These are phyloP conservation scores for Calidris pugnax DNA, from an alignment of 2,113 vertebrate species.

Conservation along the genomic window DNA sequence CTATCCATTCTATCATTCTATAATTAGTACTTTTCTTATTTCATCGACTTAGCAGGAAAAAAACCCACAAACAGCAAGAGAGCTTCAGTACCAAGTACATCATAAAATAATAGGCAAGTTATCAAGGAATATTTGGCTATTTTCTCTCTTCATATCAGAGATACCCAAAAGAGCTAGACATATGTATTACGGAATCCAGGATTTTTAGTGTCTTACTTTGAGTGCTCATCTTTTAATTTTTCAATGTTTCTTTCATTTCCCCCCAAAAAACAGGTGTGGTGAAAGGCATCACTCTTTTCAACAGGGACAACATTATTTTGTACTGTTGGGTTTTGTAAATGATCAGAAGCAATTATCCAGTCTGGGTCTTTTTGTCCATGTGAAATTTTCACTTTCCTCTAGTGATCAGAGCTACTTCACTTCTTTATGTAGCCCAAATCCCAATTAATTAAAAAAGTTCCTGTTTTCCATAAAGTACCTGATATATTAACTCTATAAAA, in stretches of 20 bases:
- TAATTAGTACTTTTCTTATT: background rate
- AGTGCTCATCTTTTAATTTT: background rate
- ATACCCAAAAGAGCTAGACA: background rate
- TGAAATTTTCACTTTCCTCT: background rate
- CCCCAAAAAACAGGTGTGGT: background rate
- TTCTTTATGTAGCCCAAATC: background rate
- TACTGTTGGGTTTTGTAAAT: background rate
- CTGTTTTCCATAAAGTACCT: background rate
- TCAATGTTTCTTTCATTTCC: background rate
- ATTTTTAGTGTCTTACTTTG: background rate
- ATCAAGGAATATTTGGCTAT: background rate
- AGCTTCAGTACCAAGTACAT: background rate
- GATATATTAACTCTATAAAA: background rate
- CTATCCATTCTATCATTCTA: no score
- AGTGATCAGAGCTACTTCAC: background rate
- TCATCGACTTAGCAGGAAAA: background rate
- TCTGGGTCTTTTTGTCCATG: accelerated
- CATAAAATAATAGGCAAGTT: background rate
- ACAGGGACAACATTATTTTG: background rate
- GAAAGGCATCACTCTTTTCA: background rate
- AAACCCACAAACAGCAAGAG: background rate
- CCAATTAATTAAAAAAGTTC: background rate
- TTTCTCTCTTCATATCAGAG: background rate
- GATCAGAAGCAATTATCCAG: background rate
- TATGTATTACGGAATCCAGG: background rate